Base-by-base conservation (phyloP, 2,797 vertebrate species). In the Microtus obscurus region DNA sequence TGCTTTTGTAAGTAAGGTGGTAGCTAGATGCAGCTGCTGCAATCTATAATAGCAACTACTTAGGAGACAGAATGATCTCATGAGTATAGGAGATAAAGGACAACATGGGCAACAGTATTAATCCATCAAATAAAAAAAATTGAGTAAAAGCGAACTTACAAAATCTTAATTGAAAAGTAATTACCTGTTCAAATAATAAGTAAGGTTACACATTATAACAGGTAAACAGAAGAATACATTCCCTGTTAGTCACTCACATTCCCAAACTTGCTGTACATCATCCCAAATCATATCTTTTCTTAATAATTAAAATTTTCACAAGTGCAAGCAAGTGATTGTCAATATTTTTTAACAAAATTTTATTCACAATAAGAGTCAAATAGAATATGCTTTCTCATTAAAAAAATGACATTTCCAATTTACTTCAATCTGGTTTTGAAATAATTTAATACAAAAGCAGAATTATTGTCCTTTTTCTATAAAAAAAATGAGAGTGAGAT, bases 381-480 rank as follows among this genome's bases (percentile, higher is more conserved):
- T 86, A 13, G n/a, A 96, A 96, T 34, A 90, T 14, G 93, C 48
- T 67, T 2, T 37, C 78, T 87, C 76, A 87, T 65, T 79, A 14
- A 67, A 77, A 77, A 76, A 37, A 1, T 86, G 88, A 76, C 2
- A 27, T 90, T 51, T 79, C 79, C 87, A 95, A 59, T 95, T 82
- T 81, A 91, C 19, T 65, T 97, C 45, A 90, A 67, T 89, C 95
- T 81, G 79, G 95, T 95, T 45, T 93, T 90, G 90, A 74, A 79
- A 96, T 89, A 95, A 96, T 4, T 43, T 96, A 97, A 95, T 1
- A 88, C 76, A 97, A 96, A 11, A 88, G 6, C 74, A 96, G 65
- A 97, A n/a, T n/a, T n/a, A 78, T 97, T 40, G 79, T 93, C 51
- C 59, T 77, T 74, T 92, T 91, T 96, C 43, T 97, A 93, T 97